Conservation (phyloP, 2,888 invertebrate genomes). For the Cyaniris semiargus region DNA sequence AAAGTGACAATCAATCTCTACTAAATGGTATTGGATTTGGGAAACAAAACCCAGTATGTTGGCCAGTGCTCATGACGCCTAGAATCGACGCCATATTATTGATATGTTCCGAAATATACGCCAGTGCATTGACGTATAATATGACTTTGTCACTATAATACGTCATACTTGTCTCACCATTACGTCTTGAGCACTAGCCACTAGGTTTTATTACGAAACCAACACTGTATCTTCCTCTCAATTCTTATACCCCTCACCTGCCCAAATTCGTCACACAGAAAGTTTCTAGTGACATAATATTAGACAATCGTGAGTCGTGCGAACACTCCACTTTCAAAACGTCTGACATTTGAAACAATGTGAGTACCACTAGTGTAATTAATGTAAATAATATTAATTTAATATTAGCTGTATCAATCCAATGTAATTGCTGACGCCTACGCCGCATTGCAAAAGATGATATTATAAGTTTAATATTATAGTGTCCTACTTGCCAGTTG, state of each 20-base stretch:
- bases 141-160: background rate
- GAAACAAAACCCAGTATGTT: background rate
- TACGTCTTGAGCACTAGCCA: no score
- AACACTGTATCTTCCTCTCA: background rate
- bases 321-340: constrained; percentile 25
- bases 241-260: background rate
- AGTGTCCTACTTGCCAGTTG: background rate
- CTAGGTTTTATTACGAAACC: no score
- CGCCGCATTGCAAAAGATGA: background rate
- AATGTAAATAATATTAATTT: constrained; percentile 29
- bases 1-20: background rate
- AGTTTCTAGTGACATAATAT: constrained; percentile 20
- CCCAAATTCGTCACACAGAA: background rate
- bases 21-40: background rate
- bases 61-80: background rate
- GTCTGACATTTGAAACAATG: constrained; percentile 27
- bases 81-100: background rate
- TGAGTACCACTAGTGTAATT: constrained; percentile 7
- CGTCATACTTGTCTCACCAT: no score
- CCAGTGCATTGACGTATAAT: background rate
- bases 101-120: background rate
- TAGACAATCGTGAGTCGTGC: background rate
- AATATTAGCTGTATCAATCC: constrained; percentile 18
- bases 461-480: background rate
- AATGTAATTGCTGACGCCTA: constrained; percentile 7